A percentile compares a stretch with the other conserved stretches of the same genome.
Conservation (phyloP, 2,888 invertebrate species). For the Scaptodrosophila latifasciaeformis region DNA sequence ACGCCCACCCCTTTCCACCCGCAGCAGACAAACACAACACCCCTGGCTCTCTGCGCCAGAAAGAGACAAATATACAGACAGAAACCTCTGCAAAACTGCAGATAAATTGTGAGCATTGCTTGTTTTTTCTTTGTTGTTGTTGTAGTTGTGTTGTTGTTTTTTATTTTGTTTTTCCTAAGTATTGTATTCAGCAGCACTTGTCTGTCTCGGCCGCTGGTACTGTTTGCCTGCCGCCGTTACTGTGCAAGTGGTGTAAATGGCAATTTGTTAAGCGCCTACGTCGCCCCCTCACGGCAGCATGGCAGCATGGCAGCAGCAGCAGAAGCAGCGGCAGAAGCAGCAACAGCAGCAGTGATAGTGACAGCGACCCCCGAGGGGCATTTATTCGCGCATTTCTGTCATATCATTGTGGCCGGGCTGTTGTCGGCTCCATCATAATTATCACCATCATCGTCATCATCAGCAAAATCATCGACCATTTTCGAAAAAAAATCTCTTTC, state of each 20-base stretch:
- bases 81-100: too few species aligned
- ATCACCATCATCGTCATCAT: slow-evolving; percentile 22
- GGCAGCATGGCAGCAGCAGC: too few species aligned
- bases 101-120: too few species aligned
- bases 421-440: background rate
- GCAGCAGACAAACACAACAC: slow-evolving; percentile 17
- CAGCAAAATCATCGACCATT: slow-evolving; percentile 54
- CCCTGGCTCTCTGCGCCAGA: slow-evolving; percentile 32
- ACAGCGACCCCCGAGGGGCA: slow-evolving; percentile 25
- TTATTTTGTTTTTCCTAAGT: slow-evolving; percentile 5
- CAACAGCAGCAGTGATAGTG: slow-evolving; percentile 5
- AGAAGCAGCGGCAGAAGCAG: too few species aligned
- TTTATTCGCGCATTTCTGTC: slow-evolving; percentile 58
- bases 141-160: slow-evolving; percentile 11
- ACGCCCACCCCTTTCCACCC: slow-evolving; percentile 46
- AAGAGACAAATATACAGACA: slow-evolving; percentile 48
- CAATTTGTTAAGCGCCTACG: slow-evolving; percentile 53
- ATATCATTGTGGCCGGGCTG: slow-evolving; percentile 56
- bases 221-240: slow-evolving; percentile 25
- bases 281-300: slow-evolving; percentile 60
- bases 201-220: slow-evolving; percentile 20
- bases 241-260: slow-evolving; percentile 67
- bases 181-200: slow-evolving; percentile 27
- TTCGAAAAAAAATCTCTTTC: slow-evolving; percentile 53
- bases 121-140: slow-evolving; percentile 15